Evolutionary conservation across 1,140 invertebrate species (phyloP), one percentile per base, ranked within the genome.

Genomic region (Stegodyphus mimosarum): DNA sequence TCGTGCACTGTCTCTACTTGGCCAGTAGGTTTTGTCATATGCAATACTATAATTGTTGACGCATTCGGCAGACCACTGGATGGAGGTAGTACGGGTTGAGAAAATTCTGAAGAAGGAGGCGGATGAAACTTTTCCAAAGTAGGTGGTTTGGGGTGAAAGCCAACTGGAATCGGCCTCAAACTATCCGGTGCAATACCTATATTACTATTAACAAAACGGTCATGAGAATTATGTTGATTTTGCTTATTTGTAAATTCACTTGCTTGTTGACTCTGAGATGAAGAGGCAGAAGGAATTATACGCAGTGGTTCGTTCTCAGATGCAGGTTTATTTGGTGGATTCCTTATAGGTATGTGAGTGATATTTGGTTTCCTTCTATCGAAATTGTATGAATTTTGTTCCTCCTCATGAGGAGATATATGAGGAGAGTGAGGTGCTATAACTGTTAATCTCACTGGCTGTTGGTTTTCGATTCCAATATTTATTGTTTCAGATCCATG

Each of bases 111-210:
- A 4, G 60, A 9, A 15, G 55, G n/a, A 15, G 64, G 33, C 1
- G 81, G 81, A 1, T 53, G 63, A 17, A 83, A 83, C 51, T 50
- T 83, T 75, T 83, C 81, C 5, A 74, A 18, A 11, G 53, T 48
- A 50, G 79, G 79, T 5, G 70, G 52, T 50, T 50, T 83, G 10
- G 49, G 67, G 53, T 2, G 64, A 7, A 63, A 17, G 76, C 67
- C 51, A 49, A 79, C 53, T 53, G 66, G 7, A 49, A 67, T 53
- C n/a, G 81, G 81, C 55, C 81, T 9, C 17, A 55, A 17, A n/a
- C n/a, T 49, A n/a, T 75, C 66, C 6, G 72, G 13, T 48, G 17
- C n/a, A 50, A 83, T 67, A 7, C 72, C 72, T n/a, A 83, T 69
- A 48, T 60, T 33, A 2, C 72, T 18, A 6, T 53, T 55, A 1